A percentile compares a stretch with the other conserved stretches of the same genome.
phyloP scores from a whole-genome alignment of 2,888 invertebrate species.

The Phaedon cochleariae region DNA sequence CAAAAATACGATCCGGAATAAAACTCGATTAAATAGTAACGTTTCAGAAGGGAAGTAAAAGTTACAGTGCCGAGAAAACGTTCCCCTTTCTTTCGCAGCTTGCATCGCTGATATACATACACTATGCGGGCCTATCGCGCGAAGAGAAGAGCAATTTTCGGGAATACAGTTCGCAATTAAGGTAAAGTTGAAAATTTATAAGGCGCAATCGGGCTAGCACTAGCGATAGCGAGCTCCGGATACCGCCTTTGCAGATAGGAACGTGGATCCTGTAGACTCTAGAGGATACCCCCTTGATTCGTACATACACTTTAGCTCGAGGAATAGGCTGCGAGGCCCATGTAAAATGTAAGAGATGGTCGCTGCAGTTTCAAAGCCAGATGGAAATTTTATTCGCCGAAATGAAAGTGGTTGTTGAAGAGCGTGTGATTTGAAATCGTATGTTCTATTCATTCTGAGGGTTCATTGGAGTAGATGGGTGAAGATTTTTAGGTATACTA shows the following conservation, averaged over 20 bases:
- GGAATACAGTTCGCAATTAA: slow-evolving; percentile 55
- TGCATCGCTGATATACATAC: slow-evolving; percentile 46
- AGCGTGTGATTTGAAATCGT: neutral
- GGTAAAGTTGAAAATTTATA: slow-evolving; percentile 54
- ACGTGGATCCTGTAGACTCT: slow-evolving; percentile 20
- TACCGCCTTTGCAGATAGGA: slow-evolving; percentile 8
- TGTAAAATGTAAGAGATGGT: slow-evolving; percentile 25
- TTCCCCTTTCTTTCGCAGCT: slow-evolving; percentile 20
- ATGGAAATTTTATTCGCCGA: neutral
- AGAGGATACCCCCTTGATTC: slow-evolving; percentile 22
- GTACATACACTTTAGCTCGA: slow-evolving; percentile 29
- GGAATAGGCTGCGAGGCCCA: slow-evolving; percentile 27
- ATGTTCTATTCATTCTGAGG: neutral
- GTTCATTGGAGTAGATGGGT: neutral
- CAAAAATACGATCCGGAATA: slow-evolving; percentile 41
- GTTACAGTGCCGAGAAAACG: slow-evolving; percentile 38
- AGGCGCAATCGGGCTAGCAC: slow-evolving; percentile 46
- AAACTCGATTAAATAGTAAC: slow-evolving; percentile 44
- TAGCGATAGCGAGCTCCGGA: slow-evolving; percentile 30
- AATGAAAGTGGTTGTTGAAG: neutral
- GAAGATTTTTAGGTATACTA: too few species aligned
- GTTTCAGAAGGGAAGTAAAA: slow-evolving; percentile 35
- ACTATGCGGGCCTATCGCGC: slow-evolving; percentile 37
- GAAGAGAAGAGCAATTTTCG: slow-evolving; percentile 50
- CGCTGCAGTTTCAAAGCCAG: neutral